Evolutionary conservation across 2,797 vertebrate genomes (phyloP), one percentile per base, ranked within the genome.

Genomic region (Eulemur rubriventer): DNA sequence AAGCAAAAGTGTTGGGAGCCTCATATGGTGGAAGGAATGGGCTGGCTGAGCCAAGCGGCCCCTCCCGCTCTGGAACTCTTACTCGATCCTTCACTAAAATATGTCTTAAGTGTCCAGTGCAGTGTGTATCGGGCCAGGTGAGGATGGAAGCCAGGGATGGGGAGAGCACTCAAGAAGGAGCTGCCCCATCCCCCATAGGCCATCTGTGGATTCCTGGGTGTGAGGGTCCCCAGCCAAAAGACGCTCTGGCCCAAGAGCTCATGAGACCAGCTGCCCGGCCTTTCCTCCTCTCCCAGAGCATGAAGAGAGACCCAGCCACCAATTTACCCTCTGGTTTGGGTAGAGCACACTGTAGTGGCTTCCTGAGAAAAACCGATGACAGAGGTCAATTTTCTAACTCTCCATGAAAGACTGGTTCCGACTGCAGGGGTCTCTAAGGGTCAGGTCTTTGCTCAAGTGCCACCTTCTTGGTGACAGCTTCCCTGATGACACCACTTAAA

Each of bases 201-300:
- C 89, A 46, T 14, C 43, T n/a, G 46, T 57, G 20, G 24, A 14
- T 30, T 22, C 26, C 9, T 41, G 10, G 50, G 24, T 6, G 13
- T 61, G 48, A 59, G 46, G 8, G 11, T 12, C 35, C 1, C 22
- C 24, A 3, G 33, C 26, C 63, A 61, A 18, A 13, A 63, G 70
- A 69, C 46, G 17, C 18, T 20, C 1, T 0, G 7, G 46, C 48
- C 43, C 2, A 11, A 90, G 57, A 46, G 55, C 69, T 59, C 30
- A 0, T 4, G 57, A 76, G 59, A 18, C n/a, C 0, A 1, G 14
- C 12, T 11, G 0, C 22, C 48, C 11, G 4, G 28, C 38, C 33
- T 2, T 2, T 67, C 75, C 41, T 9, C 33, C 33, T 75, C 35
- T 78, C 48, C n/a, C 5, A 0, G 18, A 38, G n/a, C 79, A 20